These are phyloP conservation scores for Pteromalus puparum DNA, from an alignment of 1,140 invertebrate genomes.

Conservation along the genomic window DNA sequence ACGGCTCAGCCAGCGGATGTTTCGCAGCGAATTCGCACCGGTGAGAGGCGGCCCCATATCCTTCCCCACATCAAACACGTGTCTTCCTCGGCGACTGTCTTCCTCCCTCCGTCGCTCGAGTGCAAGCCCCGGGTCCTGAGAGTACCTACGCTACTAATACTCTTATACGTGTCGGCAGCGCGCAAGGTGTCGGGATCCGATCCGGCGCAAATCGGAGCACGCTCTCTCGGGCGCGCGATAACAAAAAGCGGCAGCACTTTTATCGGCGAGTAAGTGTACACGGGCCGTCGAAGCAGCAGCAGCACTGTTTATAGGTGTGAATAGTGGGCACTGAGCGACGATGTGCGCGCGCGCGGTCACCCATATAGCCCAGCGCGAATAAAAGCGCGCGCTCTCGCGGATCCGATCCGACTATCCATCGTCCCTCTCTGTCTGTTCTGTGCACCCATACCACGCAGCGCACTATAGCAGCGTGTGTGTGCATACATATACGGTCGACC, in stretches of 20 bases:
- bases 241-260: slow-evolving; percentile 3
- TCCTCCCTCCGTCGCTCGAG: not conserved
- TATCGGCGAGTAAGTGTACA: not conserved
- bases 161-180: not conserved
- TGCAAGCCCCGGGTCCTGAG: too few relatives aligned
- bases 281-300: not conserved
- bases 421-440: not conserved
- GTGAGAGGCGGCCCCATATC: not conserved
- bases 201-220: not conserved
- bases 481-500: not conserved
- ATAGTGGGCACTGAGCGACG: not conserved
- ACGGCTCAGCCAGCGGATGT: not conserved
- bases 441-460: not conserved
- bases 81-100: not conserved
- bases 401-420: slow-evolving; percentile 28
- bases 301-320: not conserved
- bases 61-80: not conserved
- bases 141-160: not conserved
- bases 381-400: slow-evolving; percentile 46
- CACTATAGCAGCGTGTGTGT: not conserved
- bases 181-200: not conserved
- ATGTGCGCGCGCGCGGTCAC: not conserved
- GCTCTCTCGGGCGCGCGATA: not conserved
- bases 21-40: not conserved
- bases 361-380: not conserved